Evolutionary conservation across 1,140 invertebrate species (phyloP).

Genomic region (Leptopilina boulardi): DNA sequence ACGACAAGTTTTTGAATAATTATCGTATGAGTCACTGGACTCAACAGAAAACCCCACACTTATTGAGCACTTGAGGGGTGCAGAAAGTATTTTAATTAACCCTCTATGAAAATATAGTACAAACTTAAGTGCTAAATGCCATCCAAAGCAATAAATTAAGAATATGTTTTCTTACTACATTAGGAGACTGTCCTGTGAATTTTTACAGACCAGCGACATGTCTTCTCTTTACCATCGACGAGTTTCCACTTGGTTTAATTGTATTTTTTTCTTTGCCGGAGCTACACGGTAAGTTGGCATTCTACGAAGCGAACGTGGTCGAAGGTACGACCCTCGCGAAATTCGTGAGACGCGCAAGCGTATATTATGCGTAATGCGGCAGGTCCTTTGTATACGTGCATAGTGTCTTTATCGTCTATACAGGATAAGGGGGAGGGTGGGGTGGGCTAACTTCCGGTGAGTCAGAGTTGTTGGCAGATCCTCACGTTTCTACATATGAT

Average conservation of each 20-base stretch:
- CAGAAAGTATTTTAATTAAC: too few species aligned
- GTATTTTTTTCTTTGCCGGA: not conserved
- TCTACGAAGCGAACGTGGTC: not conserved
- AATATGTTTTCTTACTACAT: too few species aligned
- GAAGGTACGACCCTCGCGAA: constrained; percentile 26
- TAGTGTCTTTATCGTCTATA: not conserved
- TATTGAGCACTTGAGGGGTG: too few species aligned
- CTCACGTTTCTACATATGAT: constrained; percentile 44
- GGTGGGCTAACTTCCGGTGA: constrained; percentile 51
- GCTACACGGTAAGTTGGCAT: constrained; percentile 7
- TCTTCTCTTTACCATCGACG: not conserved
- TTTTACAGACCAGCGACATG: not conserved
- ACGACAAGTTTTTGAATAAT: too few species aligned
- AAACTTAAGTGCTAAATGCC: too few species aligned
- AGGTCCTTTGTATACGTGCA: not conserved
- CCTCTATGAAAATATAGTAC: too few species aligned
- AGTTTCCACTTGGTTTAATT: not conserved
- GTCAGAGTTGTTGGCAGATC: constrained; percentile 42
- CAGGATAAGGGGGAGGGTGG: constrained; percentile 33
- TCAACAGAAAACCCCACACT: too few species aligned
- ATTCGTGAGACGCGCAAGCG: constrained; percentile 20
- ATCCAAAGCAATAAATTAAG: too few species aligned
- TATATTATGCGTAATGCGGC: constrained; percentile 24
- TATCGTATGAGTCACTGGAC: too few species aligned
- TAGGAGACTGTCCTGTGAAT: too few species aligned